These are phyloP conservation scores for Globicephala melas DNA, from an alignment of 2,113 vertebrate genomes.

Conservation along the genomic window DNA sequence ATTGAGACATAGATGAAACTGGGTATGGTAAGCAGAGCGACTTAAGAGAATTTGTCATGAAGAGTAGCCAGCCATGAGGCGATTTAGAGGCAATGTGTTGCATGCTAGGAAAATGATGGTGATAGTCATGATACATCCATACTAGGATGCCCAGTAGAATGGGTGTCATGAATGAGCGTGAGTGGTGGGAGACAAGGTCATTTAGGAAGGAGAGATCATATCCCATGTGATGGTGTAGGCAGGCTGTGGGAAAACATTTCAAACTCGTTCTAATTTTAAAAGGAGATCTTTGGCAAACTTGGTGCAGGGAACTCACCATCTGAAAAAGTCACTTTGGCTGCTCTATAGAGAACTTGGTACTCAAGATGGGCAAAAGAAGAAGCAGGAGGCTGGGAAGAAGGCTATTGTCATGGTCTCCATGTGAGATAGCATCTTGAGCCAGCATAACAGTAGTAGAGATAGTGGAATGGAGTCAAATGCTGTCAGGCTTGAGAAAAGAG, in stretches of 20 bases:
- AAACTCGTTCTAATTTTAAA: neutral
- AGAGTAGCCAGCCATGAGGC: neutral
- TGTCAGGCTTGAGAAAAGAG: neutral
- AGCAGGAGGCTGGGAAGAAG: fast-evolving
- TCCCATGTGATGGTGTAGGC: neutral
- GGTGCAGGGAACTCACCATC: neutral
- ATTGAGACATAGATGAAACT: neutral
- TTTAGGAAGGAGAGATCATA: neutral
- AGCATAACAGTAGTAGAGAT: too few relatives aligned
- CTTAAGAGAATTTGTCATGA: neutral
- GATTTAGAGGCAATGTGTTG: neutral
- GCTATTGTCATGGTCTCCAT: fast-evolving
- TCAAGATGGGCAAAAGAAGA: fast-evolving
- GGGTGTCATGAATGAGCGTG: neutral
- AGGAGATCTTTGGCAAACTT: neutral
- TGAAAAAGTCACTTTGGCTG: neutral
- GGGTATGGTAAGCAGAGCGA: too few relatives aligned
- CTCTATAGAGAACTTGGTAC: neutral
- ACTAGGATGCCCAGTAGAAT: neutral
- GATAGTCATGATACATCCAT: neutral
- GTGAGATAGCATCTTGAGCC: neutral
- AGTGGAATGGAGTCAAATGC: neutral
- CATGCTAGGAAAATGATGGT: too few relatives aligned
- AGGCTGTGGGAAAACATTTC: neutral
- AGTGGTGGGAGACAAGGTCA: neutral